phyloP scores from a whole-genome alignment of 2,888 invertebrate genomes.

The Suillia variegata region DNA sequence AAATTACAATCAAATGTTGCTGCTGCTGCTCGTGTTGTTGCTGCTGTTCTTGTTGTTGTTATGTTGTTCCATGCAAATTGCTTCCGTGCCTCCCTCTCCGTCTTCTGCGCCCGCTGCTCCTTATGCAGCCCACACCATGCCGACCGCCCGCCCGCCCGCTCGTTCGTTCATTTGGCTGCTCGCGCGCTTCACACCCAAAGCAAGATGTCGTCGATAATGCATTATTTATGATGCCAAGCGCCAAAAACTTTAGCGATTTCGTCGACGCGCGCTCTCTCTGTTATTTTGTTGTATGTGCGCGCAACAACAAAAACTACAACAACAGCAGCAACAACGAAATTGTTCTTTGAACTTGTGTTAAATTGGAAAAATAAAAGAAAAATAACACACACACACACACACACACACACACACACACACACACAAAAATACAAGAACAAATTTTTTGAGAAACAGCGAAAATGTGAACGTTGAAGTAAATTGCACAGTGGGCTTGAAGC shows the following conservation, averaged over 20 bases:
- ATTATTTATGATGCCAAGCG: conserved; percentile 1
- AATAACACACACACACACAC: not conserved
- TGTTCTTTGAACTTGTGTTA: not conserved
- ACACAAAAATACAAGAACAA: too few relatives aligned
- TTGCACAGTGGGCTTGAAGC: too few relatives aligned
- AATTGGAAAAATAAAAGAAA: not conserved
- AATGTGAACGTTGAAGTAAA: not conserved
- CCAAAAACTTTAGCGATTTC: conserved; percentile 3
- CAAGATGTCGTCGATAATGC: conserved; percentile 3
- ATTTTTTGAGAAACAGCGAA: too few relatives aligned
- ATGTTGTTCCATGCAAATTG: not conserved
- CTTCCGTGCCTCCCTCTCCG: not conserved
- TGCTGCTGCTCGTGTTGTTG: not conserved
- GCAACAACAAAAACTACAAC: conserved; percentile 33
- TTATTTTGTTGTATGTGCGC: not conserved
- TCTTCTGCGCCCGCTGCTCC: not conserved
- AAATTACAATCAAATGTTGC: not conserved
- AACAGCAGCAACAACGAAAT: not conserved
- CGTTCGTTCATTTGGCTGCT: not conserved
- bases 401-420: too few relatives aligned
- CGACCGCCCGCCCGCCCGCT: too few relatives aligned
- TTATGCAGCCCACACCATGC: not conserved
- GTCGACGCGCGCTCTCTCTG: too few relatives aligned
- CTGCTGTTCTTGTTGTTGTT: not conserved
- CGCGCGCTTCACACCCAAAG: not conserved